These are phyloP conservation scores for Steinernema hermaphroditum DNA, from an alignment of 2,888 invertebrate species.

Conservation along the genomic window DNA sequence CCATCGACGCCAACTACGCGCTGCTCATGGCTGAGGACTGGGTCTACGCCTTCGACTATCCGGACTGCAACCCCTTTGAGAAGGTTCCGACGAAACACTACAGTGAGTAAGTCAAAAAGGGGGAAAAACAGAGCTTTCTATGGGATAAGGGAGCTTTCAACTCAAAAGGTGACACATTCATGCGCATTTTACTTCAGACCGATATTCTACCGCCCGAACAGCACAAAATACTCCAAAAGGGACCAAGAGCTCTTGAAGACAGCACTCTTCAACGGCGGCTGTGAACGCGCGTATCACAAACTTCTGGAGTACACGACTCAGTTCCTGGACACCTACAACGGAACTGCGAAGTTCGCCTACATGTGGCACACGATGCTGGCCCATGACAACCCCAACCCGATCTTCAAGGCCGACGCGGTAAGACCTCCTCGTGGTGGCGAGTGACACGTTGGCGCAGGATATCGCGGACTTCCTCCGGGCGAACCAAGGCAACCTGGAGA, in stretches of 20 bases:
- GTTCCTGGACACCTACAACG: not conserved
- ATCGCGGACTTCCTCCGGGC: slow-evolving; percentile 66
- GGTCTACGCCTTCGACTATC: not conserved
- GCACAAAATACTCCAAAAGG: too few relatives aligned
- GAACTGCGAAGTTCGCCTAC: slow-evolving; percentile 21
- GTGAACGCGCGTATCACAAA: not conserved
- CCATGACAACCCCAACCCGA: slow-evolving; percentile 33
- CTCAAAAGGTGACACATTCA: too few relatives aligned
- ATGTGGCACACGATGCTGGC: slow-evolving; percentile 27
- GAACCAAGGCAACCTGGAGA: slow-evolving; percentile 42
- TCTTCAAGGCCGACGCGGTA: slow-evolving; percentile 8
- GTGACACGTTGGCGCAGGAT: too few relatives aligned
- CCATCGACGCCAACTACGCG: not conserved
- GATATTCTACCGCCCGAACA: too few relatives aligned
- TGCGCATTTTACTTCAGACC: too few relatives aligned
- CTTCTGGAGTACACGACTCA: not conserved
- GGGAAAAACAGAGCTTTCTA: too few relatives aligned
- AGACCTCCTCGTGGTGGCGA: not conserved
- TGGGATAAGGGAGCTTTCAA: too few relatives aligned
- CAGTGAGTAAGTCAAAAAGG: not conserved
- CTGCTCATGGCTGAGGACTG: not conserved
- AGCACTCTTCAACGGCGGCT: too few relatives aligned
- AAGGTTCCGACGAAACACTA: not conserved
- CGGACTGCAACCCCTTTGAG: not conserved
- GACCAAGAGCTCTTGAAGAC: too few relatives aligned